Percentiles rank a stretch among this genome's conserved stretches.
Evolutionary conservation across 1,140 invertebrate genomes (phyloP).

Genomic region (Geopemphigus sp.): DNA sequence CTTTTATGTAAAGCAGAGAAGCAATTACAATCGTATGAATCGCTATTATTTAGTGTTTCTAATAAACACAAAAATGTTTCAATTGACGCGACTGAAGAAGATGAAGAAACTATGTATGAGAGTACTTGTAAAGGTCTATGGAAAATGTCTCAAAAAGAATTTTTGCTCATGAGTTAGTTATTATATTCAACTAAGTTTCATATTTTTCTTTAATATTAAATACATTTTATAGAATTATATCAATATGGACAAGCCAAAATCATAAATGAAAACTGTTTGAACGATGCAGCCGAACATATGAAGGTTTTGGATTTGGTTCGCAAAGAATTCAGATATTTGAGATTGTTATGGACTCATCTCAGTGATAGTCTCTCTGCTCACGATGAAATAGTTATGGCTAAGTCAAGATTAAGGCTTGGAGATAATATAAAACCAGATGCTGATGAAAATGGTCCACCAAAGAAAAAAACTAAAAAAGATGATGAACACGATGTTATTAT

Average conservation of each 20-base stretch:
- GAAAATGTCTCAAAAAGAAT: slow-evolving; percentile 61
- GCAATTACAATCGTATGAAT: slow-evolving; percentile 61
- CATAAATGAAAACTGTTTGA: slow-evolving; percentile 36
- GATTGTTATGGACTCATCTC: slow-evolving; percentile 63
- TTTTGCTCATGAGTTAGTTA: slow-evolving; percentile 55
- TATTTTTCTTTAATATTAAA: background rate
- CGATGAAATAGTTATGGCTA: slow-evolving; percentile 76
- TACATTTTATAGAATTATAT: slow-evolving; percentile 49
- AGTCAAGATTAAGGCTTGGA: slow-evolving; percentile 63
- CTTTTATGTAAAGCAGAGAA: slow-evolving; percentile 59
- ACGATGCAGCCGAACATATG: slow-evolving; percentile 61
- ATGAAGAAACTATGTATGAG: slow-evolving; percentile 32
- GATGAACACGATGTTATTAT: slow-evolving; percentile 6
- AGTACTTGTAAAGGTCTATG: slow-evolving; percentile 57
- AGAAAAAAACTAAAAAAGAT: slow-evolving; percentile 31
- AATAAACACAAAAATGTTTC: slow-evolving; percentile 54
- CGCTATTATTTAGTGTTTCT: slow-evolving; percentile 58
- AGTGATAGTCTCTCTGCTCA: slow-evolving; percentile 63
- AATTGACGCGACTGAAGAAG: slow-evolving; percentile 54
- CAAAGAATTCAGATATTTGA: slow-evolving; percentile 67
- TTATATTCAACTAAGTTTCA: background rate
- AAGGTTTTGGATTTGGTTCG: slow-evolving; percentile 64
- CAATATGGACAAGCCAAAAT: slow-evolving; percentile 45
- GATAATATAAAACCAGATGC: slow-evolving; percentile 56
- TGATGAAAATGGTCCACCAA: slow-evolving; percentile 29